Base-by-base conservation (phyloP, 2,113 vertebrate species). In the Ellobius talpinus region DNA sequence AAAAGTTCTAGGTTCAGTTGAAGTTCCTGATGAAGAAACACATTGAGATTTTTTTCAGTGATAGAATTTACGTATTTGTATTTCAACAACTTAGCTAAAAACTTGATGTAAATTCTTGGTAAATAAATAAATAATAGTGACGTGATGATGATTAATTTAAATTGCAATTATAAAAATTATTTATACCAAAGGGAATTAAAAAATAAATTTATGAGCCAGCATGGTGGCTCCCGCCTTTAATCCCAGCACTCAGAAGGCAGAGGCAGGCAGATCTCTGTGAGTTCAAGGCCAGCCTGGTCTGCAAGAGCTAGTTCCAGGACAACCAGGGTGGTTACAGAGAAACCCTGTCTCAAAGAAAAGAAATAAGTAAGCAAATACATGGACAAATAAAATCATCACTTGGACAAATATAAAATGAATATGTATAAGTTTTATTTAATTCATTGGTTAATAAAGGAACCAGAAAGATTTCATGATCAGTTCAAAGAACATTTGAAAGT, bases 401-500 rank as follows among this genome's bases (percentile, higher is more conserved):
- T 36, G 31, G 19, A 47, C 42, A 47, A 78, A 90, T 86, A 86
- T 21, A 50, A 47, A 68, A 87, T 87, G 17, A 68, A 36, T 36
- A 87, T 70, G 63, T 70, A 26, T 24, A 31, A 58, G 63, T 45
- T 77, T 33, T 87, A 73, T 47, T 76, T 87, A 47, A 50, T 66
- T 50, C 14, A 63, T 45, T 74, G 45, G 52, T 63, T 76, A 65
- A 63, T 66, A 63, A 78, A 68, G 36, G 50, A 86, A 77, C 68
- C 12, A 90, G 66, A 87, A 79, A 87, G 79, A 77, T 86, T 61
- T 94, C 85, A 36, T 72, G 45, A 77, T 86, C 31, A 52, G 21
- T 89, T 81, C 78, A 72, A 47, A 90, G 50, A 94, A 16, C 26
- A 96, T 86, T 52, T 89, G 17, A 96, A 55, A 82, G 82, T 47